Evolutionary conservation across 2,888 invertebrate species (phyloP), one percentile per base, ranked within the genome.

Genomic region (Rotaria macrura): DNA sequence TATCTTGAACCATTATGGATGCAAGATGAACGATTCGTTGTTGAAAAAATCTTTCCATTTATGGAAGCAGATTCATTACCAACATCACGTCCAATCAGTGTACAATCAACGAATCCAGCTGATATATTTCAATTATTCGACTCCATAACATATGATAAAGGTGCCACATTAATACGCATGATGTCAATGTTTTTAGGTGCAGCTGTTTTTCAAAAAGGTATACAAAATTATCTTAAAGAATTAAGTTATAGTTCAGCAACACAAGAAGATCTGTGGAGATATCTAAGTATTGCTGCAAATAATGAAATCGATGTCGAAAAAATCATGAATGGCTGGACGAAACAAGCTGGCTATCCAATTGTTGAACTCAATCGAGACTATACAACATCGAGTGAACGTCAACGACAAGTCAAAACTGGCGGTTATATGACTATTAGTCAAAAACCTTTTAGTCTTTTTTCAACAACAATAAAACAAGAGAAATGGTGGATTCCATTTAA

Each of bases 101-200:
- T 86, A 0, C 29, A 79, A 17, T 85, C 84, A 47, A 86, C 85
- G 14, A 83, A 96, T 92, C 97, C 97, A 0, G 94, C 94, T 20
- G 97, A 97, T 91, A 95, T 97, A 87, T 96, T 96, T 91, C 96
- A 97, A 91, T 97, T 98, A 88, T 98, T 97, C 92, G 97, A 98
- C 92, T 95, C 95, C 88, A 97, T 98, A 89, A 96, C 97, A 54
- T 98, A 97, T 91, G 94, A 94, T 89, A 98, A 98, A 91, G 97
- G 96, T 9, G 96, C 96, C 3, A 95, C 95, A 85, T 94, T 97
- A 10, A 96, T 97, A 87, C 93, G 97, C 87, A 97, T 97, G 97
- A 92, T 97, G 87, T 95, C 96, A 90, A 93, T 94, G 89, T 97
- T 95, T 89, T 94, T 98, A 89, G 97, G 97, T 25, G 95, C 96